phyloP scores from a whole-genome alignment of 2,888 invertebrate genomes.

The Yponomeuta sedellus region DNA sequence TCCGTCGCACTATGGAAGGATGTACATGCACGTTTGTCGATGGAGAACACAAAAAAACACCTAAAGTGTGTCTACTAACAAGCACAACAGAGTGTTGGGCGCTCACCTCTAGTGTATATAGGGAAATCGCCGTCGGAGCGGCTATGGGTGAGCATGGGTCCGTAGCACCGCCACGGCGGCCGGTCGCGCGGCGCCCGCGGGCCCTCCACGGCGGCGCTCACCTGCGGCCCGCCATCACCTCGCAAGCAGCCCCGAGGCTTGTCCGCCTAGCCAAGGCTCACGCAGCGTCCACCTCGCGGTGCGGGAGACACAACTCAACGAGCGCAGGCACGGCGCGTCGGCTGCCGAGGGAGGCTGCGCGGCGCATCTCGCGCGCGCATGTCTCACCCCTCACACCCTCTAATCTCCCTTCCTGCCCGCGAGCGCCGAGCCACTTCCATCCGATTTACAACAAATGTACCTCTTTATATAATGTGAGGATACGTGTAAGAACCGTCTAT shows the following conservation, averaged over 20 bases:
- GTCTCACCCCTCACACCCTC: constrained; percentile 27
- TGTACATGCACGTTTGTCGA: neutral
- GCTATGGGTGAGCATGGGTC: constrained; percentile 88
- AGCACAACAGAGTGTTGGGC: constrained; percentile 12
- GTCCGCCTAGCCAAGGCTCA: constrained; percentile 38
- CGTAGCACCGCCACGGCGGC: constrained; percentile 79
- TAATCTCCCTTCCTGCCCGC: constrained; percentile 17
- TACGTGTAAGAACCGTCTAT: neutral
- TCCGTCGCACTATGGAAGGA: neutral
- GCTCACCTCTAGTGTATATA: constrained; percentile 85
- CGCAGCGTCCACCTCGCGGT: constrained; percentile 13
- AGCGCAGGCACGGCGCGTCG: constrained; percentile 50
- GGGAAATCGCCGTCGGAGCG: constrained; percentile 91
- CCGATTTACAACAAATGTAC: constrained; percentile 5
- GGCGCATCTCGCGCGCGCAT: constrained; percentile 67
- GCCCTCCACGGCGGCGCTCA: constrained; percentile 72
- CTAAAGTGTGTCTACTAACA: constrained; percentile 4
- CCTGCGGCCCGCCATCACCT: constrained; percentile 59
- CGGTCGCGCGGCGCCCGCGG: constrained; percentile 68
- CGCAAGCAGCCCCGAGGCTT: constrained; percentile 49
- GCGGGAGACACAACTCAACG: constrained; percentile 9
- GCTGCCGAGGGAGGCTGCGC: constrained; percentile 63
- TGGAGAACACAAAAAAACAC: neutral
- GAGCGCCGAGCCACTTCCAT: neutral
- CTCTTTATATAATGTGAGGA: neutral